phyloP scores from a whole-genome alignment of 2,888 invertebrate genomes.

The Tenthredo mesomela region DNA sequence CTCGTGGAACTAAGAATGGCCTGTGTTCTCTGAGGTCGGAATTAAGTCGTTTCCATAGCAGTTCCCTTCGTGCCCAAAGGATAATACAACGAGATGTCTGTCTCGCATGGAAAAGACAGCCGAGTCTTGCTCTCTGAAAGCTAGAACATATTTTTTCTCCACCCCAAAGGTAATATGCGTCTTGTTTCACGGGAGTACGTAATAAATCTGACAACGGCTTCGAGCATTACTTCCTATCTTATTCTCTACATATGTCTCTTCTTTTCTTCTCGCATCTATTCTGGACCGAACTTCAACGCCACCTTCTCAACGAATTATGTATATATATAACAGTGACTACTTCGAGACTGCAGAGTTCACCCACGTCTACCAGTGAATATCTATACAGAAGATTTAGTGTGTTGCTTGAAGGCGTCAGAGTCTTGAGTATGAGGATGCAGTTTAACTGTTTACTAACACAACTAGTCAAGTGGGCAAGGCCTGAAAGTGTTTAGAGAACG shows the following conservation, averaged over 20 bases:
- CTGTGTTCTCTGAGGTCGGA: not conserved
- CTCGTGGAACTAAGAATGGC: not conserved
- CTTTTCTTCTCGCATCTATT: constrained; percentile 1
- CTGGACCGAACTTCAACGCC: not conserved
- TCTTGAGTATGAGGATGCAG: constrained; percentile 26
- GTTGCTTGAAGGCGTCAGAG: not conserved
- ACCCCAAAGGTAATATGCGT: constrained; percentile 50
- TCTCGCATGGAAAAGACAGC: not conserved
- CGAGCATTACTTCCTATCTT: constrained; percentile 15
- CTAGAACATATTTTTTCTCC: constrained; percentile 36
- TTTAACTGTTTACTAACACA: constrained; percentile 46
- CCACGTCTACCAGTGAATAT: not conserved
- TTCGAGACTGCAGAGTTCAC: not conserved
- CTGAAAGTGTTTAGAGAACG: constrained; percentile 9
- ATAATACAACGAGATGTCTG: constrained; percentile 3
- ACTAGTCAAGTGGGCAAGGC: not conserved
- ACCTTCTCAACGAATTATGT: not conserved
- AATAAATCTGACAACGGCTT: constrained; percentile 44
- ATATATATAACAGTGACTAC: not conserved
- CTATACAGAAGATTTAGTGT: constrained; percentile 18
- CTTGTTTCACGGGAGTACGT: constrained; percentile 44
- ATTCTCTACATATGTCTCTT: not conserved
- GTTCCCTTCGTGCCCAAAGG: not conserved
- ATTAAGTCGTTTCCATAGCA: constrained; percentile 33
- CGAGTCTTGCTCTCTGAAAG: not conserved